A percentile compares a stretch with the other conserved stretches of the same genome.
phyloP scores from a whole-genome alignment of 2,888 invertebrate genomes.

The Leptinotarsa haldemani region DNA sequence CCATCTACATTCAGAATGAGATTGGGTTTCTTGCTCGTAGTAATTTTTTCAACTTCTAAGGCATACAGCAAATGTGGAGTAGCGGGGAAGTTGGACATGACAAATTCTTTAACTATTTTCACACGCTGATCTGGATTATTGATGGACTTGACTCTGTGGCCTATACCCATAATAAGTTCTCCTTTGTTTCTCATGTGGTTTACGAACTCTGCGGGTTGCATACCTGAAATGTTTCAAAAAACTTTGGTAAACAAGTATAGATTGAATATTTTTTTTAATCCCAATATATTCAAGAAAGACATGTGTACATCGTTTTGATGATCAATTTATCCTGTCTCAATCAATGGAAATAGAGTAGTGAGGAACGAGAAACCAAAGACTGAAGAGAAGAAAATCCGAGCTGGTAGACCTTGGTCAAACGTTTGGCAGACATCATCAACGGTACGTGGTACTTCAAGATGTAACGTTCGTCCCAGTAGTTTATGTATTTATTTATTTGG shows the following conservation, averaged over 20 bases:
- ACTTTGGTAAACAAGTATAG: background rate
- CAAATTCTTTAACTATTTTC: conserved; percentile 96
- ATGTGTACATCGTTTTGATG: too few relatives aligned
- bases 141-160: conserved; percentile 90
- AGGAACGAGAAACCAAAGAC: too few relatives aligned
- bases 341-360: too few relatives aligned
- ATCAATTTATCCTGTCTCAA: too few relatives aligned
- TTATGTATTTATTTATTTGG: too few relatives aligned
- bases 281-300: too few relatives aligned
- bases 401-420: too few relatives aligned
- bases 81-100: conserved; percentile 91
- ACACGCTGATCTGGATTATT: conserved; percentile 99
- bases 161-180: conserved; percentile 98
- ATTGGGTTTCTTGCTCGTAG: conserved; percentile 99
- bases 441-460: too few relatives aligned
- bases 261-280: too few relatives aligned
- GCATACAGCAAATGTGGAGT: conserved; percentile 96
- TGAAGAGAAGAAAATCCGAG: too few relatives aligned
- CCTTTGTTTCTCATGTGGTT: conserved; percentile 97
- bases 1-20: conserved; percentile 99
- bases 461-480: too few relatives aligned
- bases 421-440: too few relatives aligned
- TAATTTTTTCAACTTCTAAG: conserved; percentile 97
- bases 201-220: conserved; percentile 98
- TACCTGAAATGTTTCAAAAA: conserved; percentile 62